phyloP scores from a whole-genome alignment of 1,140 invertebrate species.

The Bombus haemorrhoidalis region DNA sequence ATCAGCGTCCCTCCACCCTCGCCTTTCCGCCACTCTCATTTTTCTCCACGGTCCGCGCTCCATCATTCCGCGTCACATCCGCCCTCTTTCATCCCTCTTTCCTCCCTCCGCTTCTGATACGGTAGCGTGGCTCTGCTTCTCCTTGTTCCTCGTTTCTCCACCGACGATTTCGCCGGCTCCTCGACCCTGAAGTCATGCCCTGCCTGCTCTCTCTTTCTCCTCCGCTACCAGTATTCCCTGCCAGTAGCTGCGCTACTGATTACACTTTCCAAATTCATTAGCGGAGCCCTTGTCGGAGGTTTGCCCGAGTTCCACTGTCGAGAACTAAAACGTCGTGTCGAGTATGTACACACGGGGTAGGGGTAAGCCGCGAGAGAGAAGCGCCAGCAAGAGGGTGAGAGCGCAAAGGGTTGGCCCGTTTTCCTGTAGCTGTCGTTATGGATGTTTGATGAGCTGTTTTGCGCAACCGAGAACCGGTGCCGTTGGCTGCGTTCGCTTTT shows the following conservation, averaged over 20 bases:
- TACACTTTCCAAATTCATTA: constrained; percentile 82
- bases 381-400: too few relatives aligned
- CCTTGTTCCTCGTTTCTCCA: constrained; percentile 43
- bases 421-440: constrained; percentile 35
- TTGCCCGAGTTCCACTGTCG: constrained; percentile 59
- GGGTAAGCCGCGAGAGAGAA: neutral
- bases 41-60: constrained; percentile 82
- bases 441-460: constrained; percentile 40
- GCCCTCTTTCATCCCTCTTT: constrained; percentile 82
- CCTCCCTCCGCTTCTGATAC: constrained; percentile 67
- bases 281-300: constrained; percentile 70
- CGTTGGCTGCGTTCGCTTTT: neutral
- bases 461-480: neutral
- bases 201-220: neutral
- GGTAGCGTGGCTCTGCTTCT: constrained; percentile 57
- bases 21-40: constrained; percentile 83
- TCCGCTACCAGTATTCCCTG: neutral
- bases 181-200: constrained; percentile 55
- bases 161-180: constrained; percentile 42
- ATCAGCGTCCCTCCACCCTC: constrained; percentile 83
- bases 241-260: constrained; percentile 72
- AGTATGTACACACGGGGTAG: neutral
- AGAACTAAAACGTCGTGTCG: constrained; percentile 16
- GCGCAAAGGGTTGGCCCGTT: constrained; percentile 3
- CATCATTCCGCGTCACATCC: constrained; percentile 83